Evolutionary conservation across 2,797 vertebrate species (phyloP), one percentile per base, ranked within the genome.

Genomic region (Microcaecilia unicolor): DNA sequence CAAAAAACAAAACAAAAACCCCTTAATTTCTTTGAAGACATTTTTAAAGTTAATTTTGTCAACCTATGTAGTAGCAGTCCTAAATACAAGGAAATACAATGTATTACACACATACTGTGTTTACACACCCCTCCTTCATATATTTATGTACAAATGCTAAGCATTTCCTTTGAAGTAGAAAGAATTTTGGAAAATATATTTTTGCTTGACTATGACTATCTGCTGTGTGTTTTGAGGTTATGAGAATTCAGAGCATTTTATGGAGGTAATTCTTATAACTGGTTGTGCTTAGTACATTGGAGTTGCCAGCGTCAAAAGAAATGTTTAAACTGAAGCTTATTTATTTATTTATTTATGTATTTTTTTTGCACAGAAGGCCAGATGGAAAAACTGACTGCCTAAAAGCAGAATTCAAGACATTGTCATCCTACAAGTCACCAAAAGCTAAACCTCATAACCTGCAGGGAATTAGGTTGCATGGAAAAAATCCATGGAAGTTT

Each of bases 351-450:
- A n/a, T n/a, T n/a, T n/a, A n/a, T n/a, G n/a, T n/a, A n/a, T 54
- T n/a, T n/a, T 40, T 60, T 52, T 15, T 48, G 28, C 36, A 51
- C 25, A 3, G 42, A 3, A 3, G 31, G 9, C 6, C 38, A 43
- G 42, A 22, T 20, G 33, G 23, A 40, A 41, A 44, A 19, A 39
- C 67, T 50, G 37, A 55, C 28, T 62, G 16, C 4, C 47, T 49
- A 16, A 30, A 39, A 40, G 10, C 25, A 64, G 11, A 40, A 46
- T 59, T 58, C 61, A 41, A 39, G 58, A 52, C 37, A 43, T 51
- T 28, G 33, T n/a, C n/a, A n/a, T n/a, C n/a, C n/a, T n/a, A n/a
- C n/a, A n/a, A n/a, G n/a, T n/a, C n/a, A n/a, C n/a, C n/a, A n/a
- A 30, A 55, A 40, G 8, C 7, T 28, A 50, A 32, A 37, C 24